phyloP scores from a whole-genome alignment of 2,113 vertebrate genomes.

The Aegotheles bennettii region DNA sequence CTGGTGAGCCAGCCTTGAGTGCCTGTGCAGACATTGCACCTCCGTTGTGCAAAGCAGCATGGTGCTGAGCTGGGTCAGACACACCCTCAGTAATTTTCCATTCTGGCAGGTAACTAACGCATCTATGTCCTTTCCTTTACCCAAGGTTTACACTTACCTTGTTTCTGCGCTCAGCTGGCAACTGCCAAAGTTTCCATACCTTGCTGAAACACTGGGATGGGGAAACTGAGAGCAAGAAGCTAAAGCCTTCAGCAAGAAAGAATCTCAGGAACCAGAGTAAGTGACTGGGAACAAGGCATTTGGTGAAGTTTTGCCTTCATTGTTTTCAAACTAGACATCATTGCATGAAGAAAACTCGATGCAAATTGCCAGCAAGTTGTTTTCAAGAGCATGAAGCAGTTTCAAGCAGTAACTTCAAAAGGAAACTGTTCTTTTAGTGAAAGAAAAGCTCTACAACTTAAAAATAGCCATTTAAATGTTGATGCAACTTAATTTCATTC shows the following conservation, averaged over 20 bases:
- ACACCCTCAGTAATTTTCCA: not conserved
- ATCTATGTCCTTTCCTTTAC: not conserved
- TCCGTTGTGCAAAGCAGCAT: not conserved
- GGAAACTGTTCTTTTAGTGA: not conserved
- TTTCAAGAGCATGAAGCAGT: rapidly evolving
- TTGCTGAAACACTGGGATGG: not conserved
- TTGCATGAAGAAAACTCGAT: not conserved
- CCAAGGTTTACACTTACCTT: not conserved
- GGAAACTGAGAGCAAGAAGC: not conserved
- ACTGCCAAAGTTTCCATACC: not conserved
- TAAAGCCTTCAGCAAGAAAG: not conserved
- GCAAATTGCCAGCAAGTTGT: not conserved
- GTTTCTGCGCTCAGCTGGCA: not conserved
- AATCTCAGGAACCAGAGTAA: not conserved
- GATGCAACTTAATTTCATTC: not conserved
- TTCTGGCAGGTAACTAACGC: not conserved
- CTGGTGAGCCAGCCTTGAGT: not conserved
- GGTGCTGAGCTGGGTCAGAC: not conserved
- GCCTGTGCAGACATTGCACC: not conserved
- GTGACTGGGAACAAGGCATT: not conserved
- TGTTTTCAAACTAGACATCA: not conserved
- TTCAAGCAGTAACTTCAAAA: not conserved
- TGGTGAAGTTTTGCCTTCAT: not conserved
- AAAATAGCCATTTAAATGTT: not conserved
- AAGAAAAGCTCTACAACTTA: not conserved